A percentile compares a stretch with the other conserved stretches of the same genome.
phyloP scores from a whole-genome alignment of 2,113 vertebrate species.

The Hepsetus odoe region DNA sequence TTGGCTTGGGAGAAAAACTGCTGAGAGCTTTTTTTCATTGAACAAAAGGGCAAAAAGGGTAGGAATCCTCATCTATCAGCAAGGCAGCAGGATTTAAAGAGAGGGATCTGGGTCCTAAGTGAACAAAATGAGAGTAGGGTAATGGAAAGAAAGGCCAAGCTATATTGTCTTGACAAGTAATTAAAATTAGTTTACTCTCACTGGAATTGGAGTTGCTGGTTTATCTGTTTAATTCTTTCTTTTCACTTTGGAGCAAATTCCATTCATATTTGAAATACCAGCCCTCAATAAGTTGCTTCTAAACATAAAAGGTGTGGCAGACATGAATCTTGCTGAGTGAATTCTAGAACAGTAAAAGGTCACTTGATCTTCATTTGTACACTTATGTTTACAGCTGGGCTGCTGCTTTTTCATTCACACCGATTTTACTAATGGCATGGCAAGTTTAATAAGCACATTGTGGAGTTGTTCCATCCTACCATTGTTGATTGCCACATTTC shows the following conservation, averaged over 20 bases:
- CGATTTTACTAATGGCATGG: constrained; percentile 8
- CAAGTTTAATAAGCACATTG: not conserved
- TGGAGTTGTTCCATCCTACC: not conserved
- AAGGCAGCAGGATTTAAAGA: constrained; percentile 45
- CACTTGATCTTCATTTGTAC: not conserved
- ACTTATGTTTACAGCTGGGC: not conserved
- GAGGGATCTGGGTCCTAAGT: constrained; percentile 33
- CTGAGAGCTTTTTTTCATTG: constrained; percentile 40
- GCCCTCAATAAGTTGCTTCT: not conserved
- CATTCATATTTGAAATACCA: not conserved
- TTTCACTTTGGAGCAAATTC: not conserved
- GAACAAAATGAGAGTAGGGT: constrained; percentile 25
- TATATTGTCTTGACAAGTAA: constrained; percentile 7
- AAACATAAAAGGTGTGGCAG: too few species aligned
- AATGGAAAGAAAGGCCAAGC: constrained; percentile 38
- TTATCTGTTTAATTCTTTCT: not conserved
- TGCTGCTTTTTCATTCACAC: constrained; percentile 17
- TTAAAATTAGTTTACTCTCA: constrained; percentile 23
- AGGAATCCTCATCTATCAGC: constrained; percentile 50
- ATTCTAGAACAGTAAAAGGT: too few species aligned
- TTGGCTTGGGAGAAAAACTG: constrained; percentile 48
- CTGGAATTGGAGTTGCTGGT: constrained; percentile 5
- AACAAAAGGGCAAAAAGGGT: constrained; percentile 39
- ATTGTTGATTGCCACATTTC: not conserved
- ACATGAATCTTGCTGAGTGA: too few species aligned